These are phyloP conservation scores for Pteromalus puparum DNA, from an alignment of 1,140 invertebrate species.

Conservation along the genomic window DNA sequence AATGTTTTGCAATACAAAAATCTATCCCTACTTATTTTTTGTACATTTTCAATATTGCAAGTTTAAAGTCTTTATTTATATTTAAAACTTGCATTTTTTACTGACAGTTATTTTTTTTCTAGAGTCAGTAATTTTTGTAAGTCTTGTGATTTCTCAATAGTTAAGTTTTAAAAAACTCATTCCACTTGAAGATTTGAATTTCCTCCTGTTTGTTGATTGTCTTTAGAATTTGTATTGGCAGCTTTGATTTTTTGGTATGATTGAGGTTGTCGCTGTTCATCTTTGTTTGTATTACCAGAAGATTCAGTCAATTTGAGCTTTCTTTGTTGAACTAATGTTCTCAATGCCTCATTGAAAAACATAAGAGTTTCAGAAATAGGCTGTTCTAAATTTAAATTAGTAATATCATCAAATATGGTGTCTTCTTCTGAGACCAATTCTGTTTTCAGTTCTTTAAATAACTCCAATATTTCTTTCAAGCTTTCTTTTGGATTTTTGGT, in stretches of 20 bases:
- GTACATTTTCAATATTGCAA: not conserved
- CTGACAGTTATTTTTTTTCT: not conserved
- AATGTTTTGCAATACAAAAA: slow-evolving; percentile 36
- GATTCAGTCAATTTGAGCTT: slow-evolving; percentile 55
- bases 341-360: slow-evolving; percentile 69
- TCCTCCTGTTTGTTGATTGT: slow-evolving; percentile 3
- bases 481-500: slow-evolving; percentile 65
- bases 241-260: slow-evolving; percentile 18
- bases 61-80: not conserved
- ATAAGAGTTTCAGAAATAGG: slow-evolving; percentile 69
- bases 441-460: slow-evolving; percentile 68
- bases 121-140: slow-evolving; percentile 4
- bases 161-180: not conserved
- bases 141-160: not conserved
- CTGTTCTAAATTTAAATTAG: slow-evolving; percentile 64
- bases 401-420: slow-evolving; percentile 67
- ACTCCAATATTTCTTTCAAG: slow-evolving; percentile 69
- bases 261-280: not conserved
- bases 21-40: not conserved
- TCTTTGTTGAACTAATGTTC: slow-evolving; percentile 65
- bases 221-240: not conserved
- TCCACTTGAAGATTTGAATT: not conserved
- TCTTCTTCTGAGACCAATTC: slow-evolving; percentile 69
- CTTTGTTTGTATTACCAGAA: slow-evolving; percentile 15
- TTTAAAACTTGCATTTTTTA: not conserved